These are phyloP conservation scores for Lipophrys pholis DNA, from an alignment of 2,113 vertebrate genomes.

Conservation along the genomic window DNA sequence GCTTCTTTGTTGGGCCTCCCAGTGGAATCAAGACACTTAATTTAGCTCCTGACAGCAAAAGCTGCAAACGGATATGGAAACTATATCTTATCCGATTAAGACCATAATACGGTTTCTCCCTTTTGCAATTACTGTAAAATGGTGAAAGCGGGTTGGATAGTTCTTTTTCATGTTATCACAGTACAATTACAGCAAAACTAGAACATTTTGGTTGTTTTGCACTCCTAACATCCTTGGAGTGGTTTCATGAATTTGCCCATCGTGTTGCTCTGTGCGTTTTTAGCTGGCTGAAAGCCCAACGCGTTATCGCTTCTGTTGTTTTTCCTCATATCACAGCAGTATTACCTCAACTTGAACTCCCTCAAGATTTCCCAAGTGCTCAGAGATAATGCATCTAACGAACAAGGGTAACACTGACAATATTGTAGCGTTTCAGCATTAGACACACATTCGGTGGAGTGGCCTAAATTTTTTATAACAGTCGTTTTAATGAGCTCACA, in stretches of 20 bases:
- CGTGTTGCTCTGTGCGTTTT: slow-evolving; percentile 21
- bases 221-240: slow-evolving; percentile 22
- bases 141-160: slow-evolving; percentile 38
- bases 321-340: slow-evolving; percentile 5
- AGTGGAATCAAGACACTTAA: slow-evolving; percentile 72
- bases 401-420: slow-evolving; percentile 28
- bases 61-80: slow-evolving; percentile 48
- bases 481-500: slow-evolving; percentile 46
- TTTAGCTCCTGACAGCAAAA: slow-evolving; percentile 70
- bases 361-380: slow-evolving; percentile 43
- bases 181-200: slow-evolving; percentile 9
- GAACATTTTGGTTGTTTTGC: slow-evolving; percentile 36
- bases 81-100: slow-evolving; percentile 66
- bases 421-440: slow-evolving; percentile 32
- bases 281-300: slow-evolving; percentile 35
- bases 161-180: slow-evolving; percentile 27
- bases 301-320: slow-evolving; percentile 41
- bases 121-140: slow-evolving; percentile 58
- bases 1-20: slow-evolving; percentile 64
- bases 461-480: slow-evolving; percentile 67
- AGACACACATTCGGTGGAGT: slow-evolving; percentile 34
- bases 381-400: slow-evolving; percentile 51
- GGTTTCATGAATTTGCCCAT: slow-evolving; percentile 2
- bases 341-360: slow-evolving; percentile 50
- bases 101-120: slow-evolving; percentile 49